These are phyloP conservation scores for Volucella bombylans DNA, from an alignment of 2,888 invertebrate genomes.

Conservation along the genomic window DNA sequence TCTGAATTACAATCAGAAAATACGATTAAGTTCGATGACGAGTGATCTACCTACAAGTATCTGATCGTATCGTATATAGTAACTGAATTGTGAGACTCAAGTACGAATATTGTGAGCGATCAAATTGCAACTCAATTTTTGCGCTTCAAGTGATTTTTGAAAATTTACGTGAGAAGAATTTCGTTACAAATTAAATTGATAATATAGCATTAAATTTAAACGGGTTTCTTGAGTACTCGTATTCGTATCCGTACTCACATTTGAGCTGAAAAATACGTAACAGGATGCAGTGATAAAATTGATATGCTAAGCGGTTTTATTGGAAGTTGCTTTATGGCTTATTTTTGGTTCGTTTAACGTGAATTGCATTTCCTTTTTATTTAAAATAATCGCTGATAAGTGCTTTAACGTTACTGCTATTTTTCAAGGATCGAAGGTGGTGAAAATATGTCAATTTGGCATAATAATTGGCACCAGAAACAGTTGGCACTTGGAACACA, in stretches of 20 bases:
- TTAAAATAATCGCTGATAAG: neutral
- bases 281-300: conserved; percentile 4
- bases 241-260: conserved; percentile 5
- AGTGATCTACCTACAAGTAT: neutral
- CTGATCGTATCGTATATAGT: neutral
- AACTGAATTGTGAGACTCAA: neutral
- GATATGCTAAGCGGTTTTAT: conserved; percentile 28
- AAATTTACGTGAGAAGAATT: conserved; percentile 45
- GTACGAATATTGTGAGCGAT: conserved; percentile 12
- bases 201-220: conserved; percentile 2
- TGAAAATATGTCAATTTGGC: conserved; percentile 4
- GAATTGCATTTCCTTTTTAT: conserved; percentile 10
- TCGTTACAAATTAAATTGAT: neutral
- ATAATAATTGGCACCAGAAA: conserved; percentile 13
- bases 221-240: neutral
- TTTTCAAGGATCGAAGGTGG: neutral
- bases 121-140: conserved; percentile 36
- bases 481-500: neutral
- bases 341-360: neutral
- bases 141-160: conserved; percentile 27
- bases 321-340: neutral
- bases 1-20: conserved; percentile 23
- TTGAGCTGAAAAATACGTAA: neutral
- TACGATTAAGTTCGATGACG: conserved; percentile 1
- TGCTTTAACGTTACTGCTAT: neutral